Percentiles rank a stretch among this genome's conserved stretches.
Evolutionary conservation across 2,888 invertebrate species (phyloP).

Genomic region (Corbicula japonica): DNA sequence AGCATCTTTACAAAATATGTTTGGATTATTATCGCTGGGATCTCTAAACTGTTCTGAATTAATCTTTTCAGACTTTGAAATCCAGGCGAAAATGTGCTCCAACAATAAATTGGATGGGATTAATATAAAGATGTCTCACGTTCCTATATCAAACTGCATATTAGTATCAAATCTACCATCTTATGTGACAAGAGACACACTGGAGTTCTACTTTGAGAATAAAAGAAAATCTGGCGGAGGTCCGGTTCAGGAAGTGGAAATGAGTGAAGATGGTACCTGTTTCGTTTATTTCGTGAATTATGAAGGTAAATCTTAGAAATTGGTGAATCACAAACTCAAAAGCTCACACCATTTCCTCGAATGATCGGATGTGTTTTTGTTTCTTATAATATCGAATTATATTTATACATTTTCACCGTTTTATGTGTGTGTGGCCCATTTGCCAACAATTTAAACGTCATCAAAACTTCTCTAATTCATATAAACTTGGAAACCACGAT

Average conservation of each 20-base stretch:
- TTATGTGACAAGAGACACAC: slow-evolving; percentile 40
- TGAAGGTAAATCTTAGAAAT: slow-evolving; percentile 23
- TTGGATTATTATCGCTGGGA: not conserved
- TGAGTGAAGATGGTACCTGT: slow-evolving; percentile 29
- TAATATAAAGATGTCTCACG: slow-evolving; percentile 40
- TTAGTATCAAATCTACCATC: slow-evolving; percentile 55
- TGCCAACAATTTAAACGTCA: not conserved
- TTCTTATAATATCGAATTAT: too few species aligned
- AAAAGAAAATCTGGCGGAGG: slow-evolving; percentile 60
- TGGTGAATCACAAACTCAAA: too few species aligned
- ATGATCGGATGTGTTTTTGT: too few species aligned
- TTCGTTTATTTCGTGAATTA: slow-evolving; percentile 50
- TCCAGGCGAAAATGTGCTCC: slow-evolving; percentile 34
- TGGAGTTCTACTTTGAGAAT: slow-evolving; percentile 70
- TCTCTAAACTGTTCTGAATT: not conserved
- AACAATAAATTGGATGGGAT: slow-evolving; percentile 49
- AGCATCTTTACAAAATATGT: not conserved
- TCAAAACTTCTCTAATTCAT: not conserved
- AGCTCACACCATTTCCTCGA: too few species aligned
- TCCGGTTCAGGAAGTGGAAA: slow-evolving; percentile 25
- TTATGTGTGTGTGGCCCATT: not conserved
- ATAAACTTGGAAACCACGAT: too few species aligned
- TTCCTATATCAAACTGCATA: slow-evolving; percentile 61
- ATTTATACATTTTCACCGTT: too few species aligned
- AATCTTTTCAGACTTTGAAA: not conserved